A percentile compares a stretch with the other conserved stretches of the same genome.
Evolutionary conservation across 2,797 vertebrate species (phyloP).

Genomic region (Poeciliopsis turneri): DNA sequence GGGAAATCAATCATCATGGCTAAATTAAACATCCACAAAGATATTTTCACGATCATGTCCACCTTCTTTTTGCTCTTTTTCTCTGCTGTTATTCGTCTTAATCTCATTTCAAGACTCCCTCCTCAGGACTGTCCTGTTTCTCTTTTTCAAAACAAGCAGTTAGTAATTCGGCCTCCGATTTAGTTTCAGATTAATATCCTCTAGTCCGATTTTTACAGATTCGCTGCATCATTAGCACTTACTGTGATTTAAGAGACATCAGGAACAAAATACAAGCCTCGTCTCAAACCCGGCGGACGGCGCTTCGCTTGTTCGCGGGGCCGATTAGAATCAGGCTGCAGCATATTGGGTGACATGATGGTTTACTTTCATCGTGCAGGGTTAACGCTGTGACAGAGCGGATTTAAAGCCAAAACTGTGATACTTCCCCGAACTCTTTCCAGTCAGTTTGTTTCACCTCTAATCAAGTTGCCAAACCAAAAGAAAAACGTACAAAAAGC

Average conservation of each 20-base stretch:
- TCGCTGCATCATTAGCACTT: slow-evolving; percentile 12
- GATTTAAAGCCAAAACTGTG: neutral
- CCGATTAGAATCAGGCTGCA: neutral
- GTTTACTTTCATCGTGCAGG: slow-evolving; percentile 1
- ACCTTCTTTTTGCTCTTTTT: slow-evolving; percentile 24
- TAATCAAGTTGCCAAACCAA: neutral
- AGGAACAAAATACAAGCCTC: neutral
- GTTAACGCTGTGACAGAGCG: neutral
- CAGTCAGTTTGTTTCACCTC: neutral
- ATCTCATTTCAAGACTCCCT: slow-evolving; percentile 90
- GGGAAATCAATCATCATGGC: slow-evolving; percentile 24
- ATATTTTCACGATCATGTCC: slow-evolving; percentile 40
- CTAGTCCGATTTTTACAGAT: slow-evolving; percentile 1
- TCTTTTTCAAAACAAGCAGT: slow-evolving; percentile 89
- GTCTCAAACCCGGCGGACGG: neutral
- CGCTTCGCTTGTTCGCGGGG: neutral
- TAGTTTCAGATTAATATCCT: slow-evolving; percentile 8
- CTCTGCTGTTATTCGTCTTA: slow-evolving; percentile 75
- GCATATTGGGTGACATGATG: neutral
- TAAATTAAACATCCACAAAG: slow-evolving; percentile 30
- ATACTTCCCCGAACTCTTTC: neutral
- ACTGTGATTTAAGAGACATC: slow-evolving; percentile 5
- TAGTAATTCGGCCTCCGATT: slow-evolving; percentile 58
- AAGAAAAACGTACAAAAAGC: neutral
- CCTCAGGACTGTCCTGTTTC: slow-evolving; percentile 60